These are phyloP conservation scores for Stenodera caucasica DNA, from an alignment of 2,888 invertebrate species.

Conservation along the genomic window DNA sequence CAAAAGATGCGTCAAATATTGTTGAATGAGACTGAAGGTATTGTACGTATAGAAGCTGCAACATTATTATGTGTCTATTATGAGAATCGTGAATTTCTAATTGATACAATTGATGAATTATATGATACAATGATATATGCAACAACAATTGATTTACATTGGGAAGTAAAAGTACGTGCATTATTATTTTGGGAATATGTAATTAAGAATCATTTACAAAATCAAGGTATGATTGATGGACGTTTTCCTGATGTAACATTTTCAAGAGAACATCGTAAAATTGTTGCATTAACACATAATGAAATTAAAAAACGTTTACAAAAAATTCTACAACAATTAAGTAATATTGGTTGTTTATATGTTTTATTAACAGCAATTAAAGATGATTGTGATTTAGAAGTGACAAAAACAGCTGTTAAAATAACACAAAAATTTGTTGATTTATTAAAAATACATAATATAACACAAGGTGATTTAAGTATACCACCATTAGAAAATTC, in stretches of 20 bases:
- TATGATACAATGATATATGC: slow-evolving; percentile 68
- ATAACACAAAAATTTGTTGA: slow-evolving; percentile 60
- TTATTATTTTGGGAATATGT: slow-evolving; percentile 73
- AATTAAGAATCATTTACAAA: slow-evolving; percentile 64
- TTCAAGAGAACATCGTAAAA: slow-evolving; percentile 76
- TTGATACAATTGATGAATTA: slow-evolving; percentile 57
- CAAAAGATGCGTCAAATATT: slow-evolving; percentile 61
- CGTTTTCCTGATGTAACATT: slow-evolving; percentile 78
- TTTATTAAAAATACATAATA: slow-evolving; percentile 62
- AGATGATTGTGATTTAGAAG: slow-evolving; percentile 72
- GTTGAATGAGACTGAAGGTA: slow-evolving; percentile 71
- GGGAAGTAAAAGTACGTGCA: slow-evolving; percentile 78
- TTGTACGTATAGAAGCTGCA: slow-evolving; percentile 75
- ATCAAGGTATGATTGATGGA: slow-evolving; percentile 85
- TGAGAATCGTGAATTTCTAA: slow-evolving; percentile 64
- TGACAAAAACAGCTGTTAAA: slow-evolving; percentile 64
- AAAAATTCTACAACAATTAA: slow-evolving; percentile 69
- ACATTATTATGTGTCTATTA: slow-evolving; percentile 68
- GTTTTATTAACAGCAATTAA: slow-evolving; percentile 67
- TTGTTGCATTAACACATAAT: slow-evolving; percentile 68
- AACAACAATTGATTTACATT: slow-evolving; percentile 73
- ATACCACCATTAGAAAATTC: slow-evolving; percentile 25
- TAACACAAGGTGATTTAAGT: slow-evolving; percentile 47
- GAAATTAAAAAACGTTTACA: slow-evolving; percentile 68
- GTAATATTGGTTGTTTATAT: slow-evolving; percentile 69